These are phyloP conservation scores for Lochmaea capreae DNA, from an alignment of 2,888 invertebrate genomes.

Conservation along the genomic window DNA sequence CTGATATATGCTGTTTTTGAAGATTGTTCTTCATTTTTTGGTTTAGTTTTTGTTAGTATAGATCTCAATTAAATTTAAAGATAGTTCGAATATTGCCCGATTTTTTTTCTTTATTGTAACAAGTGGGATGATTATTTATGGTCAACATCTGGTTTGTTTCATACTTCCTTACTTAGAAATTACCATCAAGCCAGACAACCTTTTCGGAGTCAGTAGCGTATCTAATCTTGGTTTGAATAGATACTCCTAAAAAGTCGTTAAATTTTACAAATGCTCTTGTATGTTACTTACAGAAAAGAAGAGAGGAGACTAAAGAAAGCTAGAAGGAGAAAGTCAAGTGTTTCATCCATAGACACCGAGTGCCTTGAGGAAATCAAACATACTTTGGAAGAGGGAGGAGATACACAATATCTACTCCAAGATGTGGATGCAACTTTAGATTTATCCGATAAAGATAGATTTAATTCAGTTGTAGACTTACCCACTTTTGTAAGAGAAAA, in stretches of 20 bases:
- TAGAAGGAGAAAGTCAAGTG: slow-evolving; percentile 33
- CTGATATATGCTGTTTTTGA: too few species aligned
- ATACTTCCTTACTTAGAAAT: too few species aligned
- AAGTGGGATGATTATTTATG: too few species aligned
- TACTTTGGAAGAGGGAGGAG: slow-evolving; percentile 77
- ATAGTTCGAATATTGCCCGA: too few species aligned
- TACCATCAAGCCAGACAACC: too few species aligned
- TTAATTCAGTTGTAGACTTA: slow-evolving; percentile 77
- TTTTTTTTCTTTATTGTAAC: too few species aligned
- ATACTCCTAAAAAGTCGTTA: background rate
- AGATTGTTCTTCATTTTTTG: too few species aligned
- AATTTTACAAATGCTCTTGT: background rate
- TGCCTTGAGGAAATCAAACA: slow-evolving; percentile 74
- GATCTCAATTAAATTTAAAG: too few species aligned
- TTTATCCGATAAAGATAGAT: slow-evolving; percentile 65
- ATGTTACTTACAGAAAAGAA: slow-evolving; percentile 18
- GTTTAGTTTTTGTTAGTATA: too few species aligned
- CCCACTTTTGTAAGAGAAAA: slow-evolving; percentile 79
- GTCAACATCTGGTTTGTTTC: too few species aligned
- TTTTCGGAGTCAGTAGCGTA: too few species aligned
- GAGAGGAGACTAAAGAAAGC: slow-evolving; percentile 27
- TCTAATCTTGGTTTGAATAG: too few species aligned
- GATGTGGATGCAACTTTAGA: slow-evolving; percentile 35
- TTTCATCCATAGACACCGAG: slow-evolving; percentile 62
- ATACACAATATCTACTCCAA: slow-evolving; percentile 73